Base-by-base conservation (phyloP, 2,113 vertebrate genomes). In the Pelecanus crispus region DNA sequence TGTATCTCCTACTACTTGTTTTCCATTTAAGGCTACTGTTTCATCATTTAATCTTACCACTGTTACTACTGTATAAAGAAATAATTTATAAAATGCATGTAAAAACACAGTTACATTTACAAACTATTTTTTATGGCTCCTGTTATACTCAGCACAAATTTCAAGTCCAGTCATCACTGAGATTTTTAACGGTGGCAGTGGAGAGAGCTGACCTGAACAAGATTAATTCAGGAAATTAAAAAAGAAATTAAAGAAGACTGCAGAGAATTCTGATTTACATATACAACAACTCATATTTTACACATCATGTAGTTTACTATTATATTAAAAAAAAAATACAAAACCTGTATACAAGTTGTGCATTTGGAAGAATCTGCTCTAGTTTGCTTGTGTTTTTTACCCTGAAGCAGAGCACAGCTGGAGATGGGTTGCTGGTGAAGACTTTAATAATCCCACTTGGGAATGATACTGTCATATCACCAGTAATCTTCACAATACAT, bases 401-500 rank as follows among this genome's bases (percentile, higher is more conserved):
- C 86, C 98, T 98, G 97, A 99, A 99, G 97, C 98, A 98, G 29
- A 99, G 98, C 88, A 99, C 98, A 78, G 99, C 98, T 45, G 99
- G 99, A 86, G 99, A 99, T 18, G 98, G 99, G 97, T 99, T 99
- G 95, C 96, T 97, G 83, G 98, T 99, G 97, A 99, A 99, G 86
- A 99, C 98, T 97, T 99, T 99, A 98, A 99, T 99, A 97, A 99
- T 98, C 85, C 99, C 99, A 96, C 98, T 98, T 86, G 99, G 99
- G 97, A 99, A 99, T 20, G 99, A 99, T 58, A 99, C 93, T 12
- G 99, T 99, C 99, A 99, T 98, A 79, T 99, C 99, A 82, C 99
- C 99, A 58, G 99, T 99, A 89, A 99, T 99, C 98, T 99, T 99
- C 95, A 99, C 99, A 93, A 99, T 99, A 94, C 99, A 99, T 97